Evolutionary conservation across 2,113 vertebrate species (phyloP).

Genomic region (Noturus placidus): DNA sequence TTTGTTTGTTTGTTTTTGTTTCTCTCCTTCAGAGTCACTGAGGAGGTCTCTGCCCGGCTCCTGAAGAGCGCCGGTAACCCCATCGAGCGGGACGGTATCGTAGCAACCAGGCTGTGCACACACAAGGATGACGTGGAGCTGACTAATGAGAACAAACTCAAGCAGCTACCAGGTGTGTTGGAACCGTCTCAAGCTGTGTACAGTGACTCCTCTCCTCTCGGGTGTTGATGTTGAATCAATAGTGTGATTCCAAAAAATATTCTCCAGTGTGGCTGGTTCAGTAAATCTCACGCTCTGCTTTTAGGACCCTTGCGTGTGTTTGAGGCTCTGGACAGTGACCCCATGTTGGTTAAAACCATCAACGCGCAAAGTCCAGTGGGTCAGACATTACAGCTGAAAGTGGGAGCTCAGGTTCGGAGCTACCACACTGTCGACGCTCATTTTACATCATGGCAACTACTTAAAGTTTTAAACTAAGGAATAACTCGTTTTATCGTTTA

Average conservation of each 20-base stretch:
- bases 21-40: conserved; percentile 77
- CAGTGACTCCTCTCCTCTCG: background rate
- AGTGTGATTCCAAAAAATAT: background rate
- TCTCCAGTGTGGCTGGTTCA: background rate
- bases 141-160: conserved; percentile 83
- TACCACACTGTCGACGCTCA: background rate
- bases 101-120: conserved; percentile 93
- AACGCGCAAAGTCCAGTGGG: conserved; percentile 87
- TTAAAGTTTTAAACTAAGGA: background rate
- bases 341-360: conserved; percentile 75
- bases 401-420: conserved; percentile 85
- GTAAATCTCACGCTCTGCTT: background rate
- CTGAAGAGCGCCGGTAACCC: conserved; percentile 75
- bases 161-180: conserved; percentile 82
- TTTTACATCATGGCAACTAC: background rate
- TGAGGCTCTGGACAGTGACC: conserved; percentile 89
- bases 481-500: conserved; percentile 53
- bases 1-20: background rate
- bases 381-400: conserved; percentile 84
- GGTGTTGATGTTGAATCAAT: background rate
- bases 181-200: background rate
- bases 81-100: conserved; percentile 86
- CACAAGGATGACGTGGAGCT: conserved; percentile 94
- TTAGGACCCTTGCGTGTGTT: conserved; percentile 76
- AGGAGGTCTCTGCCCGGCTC: conserved; percentile 82